Base-by-base conservation (phyloP, 2,797 vertebrate genomes). In the Clamator glandarius region DNA sequence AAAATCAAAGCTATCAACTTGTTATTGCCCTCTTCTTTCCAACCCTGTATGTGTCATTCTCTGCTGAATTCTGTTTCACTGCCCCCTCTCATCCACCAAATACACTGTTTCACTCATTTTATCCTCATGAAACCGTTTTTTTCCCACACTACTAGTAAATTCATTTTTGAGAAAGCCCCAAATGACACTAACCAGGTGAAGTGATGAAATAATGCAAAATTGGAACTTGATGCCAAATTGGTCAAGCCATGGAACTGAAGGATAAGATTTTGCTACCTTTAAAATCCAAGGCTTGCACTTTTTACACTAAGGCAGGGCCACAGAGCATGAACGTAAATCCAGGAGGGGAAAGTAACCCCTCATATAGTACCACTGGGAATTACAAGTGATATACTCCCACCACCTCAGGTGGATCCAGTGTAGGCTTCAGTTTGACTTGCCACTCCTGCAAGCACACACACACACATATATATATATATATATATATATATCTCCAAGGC, bases 1-100 rank as follows among this genome's bases (percentile, higher is more conserved):
- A 87, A 89, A 92, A 62, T 62, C 66, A 86, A 73, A 90, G 28
- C 73, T 59, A 96, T 90, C 87, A 93, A 69, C 48, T 63, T 51
- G 39, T 76, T 91, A 93, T 58, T 91, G 85, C 77, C 5, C 0
- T 74, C 73, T 78, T 89, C 46, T 33, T 87, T 52, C 75, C 36
- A 58, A 92, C 42, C 75, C 36, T 83, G 3, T 59, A 91, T 0
- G 2, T 64, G 79, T 36, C 82, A 84, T 92, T 92, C 57, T 63
- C 73, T 70, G 23, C 42, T 75, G 79, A 80, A 89, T 58, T 26
- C 41, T 24, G 41, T 75, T 80, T 67, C 44, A 61, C 24, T 70
- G 36, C 36, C 92, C 44, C 48, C 44, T 87, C 64, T 63, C 68
- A 81, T 77, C 63, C 52, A 74, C 41, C 26, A 92, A n/a, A n/a